Evolutionary conservation across 2,888 invertebrate species (phyloP).

Genomic region (Patella ulyssiponensis): DNA sequence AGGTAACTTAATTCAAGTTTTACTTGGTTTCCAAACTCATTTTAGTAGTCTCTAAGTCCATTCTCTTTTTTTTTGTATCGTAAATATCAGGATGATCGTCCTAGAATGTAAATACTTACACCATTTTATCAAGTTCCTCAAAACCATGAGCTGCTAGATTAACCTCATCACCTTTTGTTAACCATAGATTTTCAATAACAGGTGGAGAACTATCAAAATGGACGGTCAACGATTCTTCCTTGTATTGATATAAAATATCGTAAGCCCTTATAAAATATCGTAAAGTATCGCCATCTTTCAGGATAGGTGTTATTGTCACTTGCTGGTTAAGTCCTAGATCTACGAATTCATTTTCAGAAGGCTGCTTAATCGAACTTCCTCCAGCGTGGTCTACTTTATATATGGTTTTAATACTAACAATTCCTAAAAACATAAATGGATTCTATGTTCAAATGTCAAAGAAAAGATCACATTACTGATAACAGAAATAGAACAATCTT

Average conservation of each 20-base stretch:
- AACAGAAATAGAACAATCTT: no score
- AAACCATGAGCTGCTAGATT: conserved; percentile 40
- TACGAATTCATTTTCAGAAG: not conserved
- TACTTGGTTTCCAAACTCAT: no score
- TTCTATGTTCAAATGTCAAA: no score
- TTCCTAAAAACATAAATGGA: not conserved
- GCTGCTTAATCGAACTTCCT: conserved; percentile 20
- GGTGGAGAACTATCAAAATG: conserved; percentile 44
- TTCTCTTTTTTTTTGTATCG: no score
- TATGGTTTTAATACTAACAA: conserved; percentile 32
- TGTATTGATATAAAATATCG: conserved; percentile 34
- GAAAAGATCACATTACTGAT: no score
- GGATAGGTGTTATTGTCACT: conserved; percentile 21
- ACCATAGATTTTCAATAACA: conserved; percentile 39
- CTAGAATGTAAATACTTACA: conserved; percentile 24
- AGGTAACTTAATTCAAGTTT: no score
- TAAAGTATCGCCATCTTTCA: conserved; percentile 38
- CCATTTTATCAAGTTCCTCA: conserved; percentile 36
- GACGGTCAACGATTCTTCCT: conserved; percentile 32
- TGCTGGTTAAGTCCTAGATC: conserved; percentile 3
- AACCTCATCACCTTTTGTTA: conserved; percentile 31
- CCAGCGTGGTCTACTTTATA: conserved; percentile 27
- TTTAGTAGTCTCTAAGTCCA: no score
- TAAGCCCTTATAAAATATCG: conserved; percentile 36
- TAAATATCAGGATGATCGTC: no score